phyloP scores from a whole-genome alignment of 2,113 vertebrate species.

The Chaenogobius annularis region DNA sequence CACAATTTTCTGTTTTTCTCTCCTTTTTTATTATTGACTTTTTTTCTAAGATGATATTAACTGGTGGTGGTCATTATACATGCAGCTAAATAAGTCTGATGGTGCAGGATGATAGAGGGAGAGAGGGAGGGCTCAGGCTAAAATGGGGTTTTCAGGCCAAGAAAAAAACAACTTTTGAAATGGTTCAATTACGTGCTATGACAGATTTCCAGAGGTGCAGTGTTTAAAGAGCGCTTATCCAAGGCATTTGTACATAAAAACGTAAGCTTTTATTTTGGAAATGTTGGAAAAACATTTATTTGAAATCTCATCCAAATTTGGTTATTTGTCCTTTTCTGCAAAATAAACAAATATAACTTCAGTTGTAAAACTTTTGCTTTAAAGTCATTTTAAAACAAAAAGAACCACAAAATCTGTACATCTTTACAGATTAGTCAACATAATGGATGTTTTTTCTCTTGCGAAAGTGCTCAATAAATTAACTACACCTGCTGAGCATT shows the following conservation, averaged over 20 bases:
- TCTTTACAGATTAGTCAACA: background rate
- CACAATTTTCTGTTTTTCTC: slow-evolving; percentile 56
- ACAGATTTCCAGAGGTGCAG: background rate
- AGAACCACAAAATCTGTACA: background rate
- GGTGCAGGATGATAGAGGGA: slow-evolving; percentile 56
- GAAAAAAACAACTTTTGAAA: background rate
- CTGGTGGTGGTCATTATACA: slow-evolving; percentile 77
- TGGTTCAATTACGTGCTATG: background rate
- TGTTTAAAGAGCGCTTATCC: background rate
- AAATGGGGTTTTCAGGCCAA: background rate
- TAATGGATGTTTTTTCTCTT: too few relatives aligned
- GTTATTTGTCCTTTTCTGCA: background rate
- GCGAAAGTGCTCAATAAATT: background rate
- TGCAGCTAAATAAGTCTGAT: slow-evolving; percentile 78
- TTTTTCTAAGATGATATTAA: slow-evolving; percentile 76
- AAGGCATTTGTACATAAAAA: background rate
- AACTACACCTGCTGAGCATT: background rate
- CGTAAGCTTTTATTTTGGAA: background rate
- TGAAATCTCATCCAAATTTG: background rate
- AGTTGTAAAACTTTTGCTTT: background rate
- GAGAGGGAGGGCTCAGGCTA: background rate
- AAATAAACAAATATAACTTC: background rate
- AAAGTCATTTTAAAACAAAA: background rate
- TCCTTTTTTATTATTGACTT: slow-evolving; percentile 25
- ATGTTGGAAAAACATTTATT: too few relatives aligned